Conservation (phyloP, 2,113 vertebrate species). For the Cyprinodon brontotheroides region DNA sequence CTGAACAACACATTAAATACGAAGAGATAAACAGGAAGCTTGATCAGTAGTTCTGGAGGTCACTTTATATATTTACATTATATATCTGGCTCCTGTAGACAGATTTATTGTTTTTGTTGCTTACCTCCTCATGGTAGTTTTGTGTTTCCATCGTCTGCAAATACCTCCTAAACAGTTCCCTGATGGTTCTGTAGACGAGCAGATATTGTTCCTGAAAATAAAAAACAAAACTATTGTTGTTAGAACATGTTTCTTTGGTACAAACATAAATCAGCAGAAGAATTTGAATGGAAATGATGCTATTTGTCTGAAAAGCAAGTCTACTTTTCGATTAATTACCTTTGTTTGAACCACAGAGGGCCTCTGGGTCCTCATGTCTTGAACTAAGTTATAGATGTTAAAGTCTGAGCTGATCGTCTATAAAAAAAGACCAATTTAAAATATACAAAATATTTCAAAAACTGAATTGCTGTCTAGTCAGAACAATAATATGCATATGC, state of each 20-base stretch:
- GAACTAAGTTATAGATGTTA: constrained; percentile 86
- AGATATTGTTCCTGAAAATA: constrained; percentile 90
- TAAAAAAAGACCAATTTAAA: constrained; percentile 25
- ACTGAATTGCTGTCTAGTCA: neutral
- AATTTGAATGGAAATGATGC: neutral
- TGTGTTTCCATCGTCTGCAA: constrained; percentile 68
- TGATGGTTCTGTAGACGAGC: constrained; percentile 87
- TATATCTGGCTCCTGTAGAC: neutral
- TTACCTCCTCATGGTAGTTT: constrained; percentile 47
- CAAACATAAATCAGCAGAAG: constrained; percentile 7
- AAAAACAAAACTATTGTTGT: constrained; percentile 45
- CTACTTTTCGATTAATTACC: constrained; percentile 72
- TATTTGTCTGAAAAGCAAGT: constrained; percentile 29
- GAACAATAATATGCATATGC: neutral
- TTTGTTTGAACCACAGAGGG: constrained; percentile 95
- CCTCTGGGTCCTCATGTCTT: constrained; percentile 93
- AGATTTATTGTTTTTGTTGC: neutral
- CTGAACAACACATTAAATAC: neutral
- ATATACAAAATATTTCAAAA: neutral
- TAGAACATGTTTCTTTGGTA: neutral
- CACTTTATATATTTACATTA: too few relatives aligned
- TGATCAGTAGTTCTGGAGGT: too few relatives aligned
- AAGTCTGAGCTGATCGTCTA: constrained; percentile 90
- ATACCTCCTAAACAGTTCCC: constrained; percentile 86
- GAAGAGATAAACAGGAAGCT: neutral